Conservation (phyloP, 2,888 invertebrate genomes). For the Sialis fuliginosa region DNA sequence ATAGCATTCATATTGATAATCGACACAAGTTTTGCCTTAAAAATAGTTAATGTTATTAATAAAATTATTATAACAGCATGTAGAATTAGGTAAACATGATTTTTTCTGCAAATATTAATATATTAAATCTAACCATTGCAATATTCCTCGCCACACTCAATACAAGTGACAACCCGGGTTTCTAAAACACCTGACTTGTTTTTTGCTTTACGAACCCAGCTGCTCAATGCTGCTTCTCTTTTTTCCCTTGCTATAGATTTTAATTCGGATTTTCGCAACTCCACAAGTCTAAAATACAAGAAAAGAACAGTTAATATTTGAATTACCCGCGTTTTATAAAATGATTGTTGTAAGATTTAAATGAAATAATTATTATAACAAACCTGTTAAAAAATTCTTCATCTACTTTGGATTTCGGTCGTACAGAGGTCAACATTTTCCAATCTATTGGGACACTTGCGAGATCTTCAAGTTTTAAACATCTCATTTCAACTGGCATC, state of each 20-base stretch:
- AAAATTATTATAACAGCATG: background rate
- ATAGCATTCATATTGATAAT: constrained; percentile 37
- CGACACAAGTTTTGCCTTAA: constrained; percentile 32
- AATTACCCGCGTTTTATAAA: background rate
- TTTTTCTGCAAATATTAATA: background rate
- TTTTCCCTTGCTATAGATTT: constrained; percentile 56
- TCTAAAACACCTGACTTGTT: constrained; percentile 70
- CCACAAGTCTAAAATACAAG: constrained; percentile 41
- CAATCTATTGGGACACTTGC: constrained; percentile 78
- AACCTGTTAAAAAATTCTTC: constrained; percentile 75
- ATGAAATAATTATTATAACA: background rate
- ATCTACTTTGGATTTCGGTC: constrained; percentile 68
- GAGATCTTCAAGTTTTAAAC: constrained; percentile 55
- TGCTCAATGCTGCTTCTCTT: constrained; percentile 43
- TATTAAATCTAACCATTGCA: constrained; percentile 40
- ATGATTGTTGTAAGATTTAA: no score
- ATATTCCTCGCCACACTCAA: constrained; percentile 73
- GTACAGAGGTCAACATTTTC: constrained; percentile 78
- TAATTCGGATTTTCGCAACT: constrained; percentile 60
- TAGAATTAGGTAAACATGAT: background rate
- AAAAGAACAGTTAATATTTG: background rate
- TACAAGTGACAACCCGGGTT: constrained; percentile 53
- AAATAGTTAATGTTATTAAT: constrained; percentile 6
- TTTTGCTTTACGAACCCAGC: constrained; percentile 56
- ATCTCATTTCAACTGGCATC: constrained; percentile 64